Percentiles rank a stretch among this genome's conserved stretches.
Conservation (phyloP, 1,140 invertebrate genomes). For the Brachionus calyciflorus region DNA sequence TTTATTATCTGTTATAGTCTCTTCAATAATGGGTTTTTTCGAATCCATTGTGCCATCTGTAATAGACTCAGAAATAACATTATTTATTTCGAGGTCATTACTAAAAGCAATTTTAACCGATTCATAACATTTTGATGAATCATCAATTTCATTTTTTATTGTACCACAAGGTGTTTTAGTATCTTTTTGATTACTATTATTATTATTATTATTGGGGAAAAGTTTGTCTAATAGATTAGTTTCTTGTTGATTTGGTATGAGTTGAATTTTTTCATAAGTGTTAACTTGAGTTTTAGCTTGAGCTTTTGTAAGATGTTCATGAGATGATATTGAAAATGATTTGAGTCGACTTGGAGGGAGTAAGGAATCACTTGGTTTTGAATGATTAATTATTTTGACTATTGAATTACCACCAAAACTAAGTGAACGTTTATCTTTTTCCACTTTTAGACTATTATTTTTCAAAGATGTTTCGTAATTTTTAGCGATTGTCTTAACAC, state of each 20-base stretch:
- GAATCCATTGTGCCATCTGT: too few relatives aligned
- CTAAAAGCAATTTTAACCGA: too few relatives aligned
- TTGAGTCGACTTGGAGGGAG: background rate
- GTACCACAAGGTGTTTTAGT: too few relatives aligned
- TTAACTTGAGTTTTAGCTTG: background rate
- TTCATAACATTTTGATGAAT: too few relatives aligned
- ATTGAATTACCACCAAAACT: background rate
- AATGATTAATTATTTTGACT: conserved; percentile 31
- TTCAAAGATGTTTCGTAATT: background rate
- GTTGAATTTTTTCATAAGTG: background rate
- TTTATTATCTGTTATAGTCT: too few relatives aligned
- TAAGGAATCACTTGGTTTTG: background rate
- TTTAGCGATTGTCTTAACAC: conserved; percentile 15
- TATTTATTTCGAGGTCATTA: too few relatives aligned
- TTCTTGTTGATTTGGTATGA: background rate
- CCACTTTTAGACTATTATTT: background rate
- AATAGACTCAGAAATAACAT: too few relatives aligned
- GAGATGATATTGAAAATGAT: background rate
- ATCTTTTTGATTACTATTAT: too few relatives aligned
- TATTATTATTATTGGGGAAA: too few relatives aligned
- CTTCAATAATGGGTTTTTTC: too few relatives aligned
- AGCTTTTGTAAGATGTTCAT: background rate
- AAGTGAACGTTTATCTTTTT: too few relatives aligned
- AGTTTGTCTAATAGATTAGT: background rate
- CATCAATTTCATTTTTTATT: too few relatives aligned